These are phyloP conservation scores for Idaea dimidiata DNA, from an alignment of 2,888 invertebrate genomes.

Conservation along the genomic window DNA sequence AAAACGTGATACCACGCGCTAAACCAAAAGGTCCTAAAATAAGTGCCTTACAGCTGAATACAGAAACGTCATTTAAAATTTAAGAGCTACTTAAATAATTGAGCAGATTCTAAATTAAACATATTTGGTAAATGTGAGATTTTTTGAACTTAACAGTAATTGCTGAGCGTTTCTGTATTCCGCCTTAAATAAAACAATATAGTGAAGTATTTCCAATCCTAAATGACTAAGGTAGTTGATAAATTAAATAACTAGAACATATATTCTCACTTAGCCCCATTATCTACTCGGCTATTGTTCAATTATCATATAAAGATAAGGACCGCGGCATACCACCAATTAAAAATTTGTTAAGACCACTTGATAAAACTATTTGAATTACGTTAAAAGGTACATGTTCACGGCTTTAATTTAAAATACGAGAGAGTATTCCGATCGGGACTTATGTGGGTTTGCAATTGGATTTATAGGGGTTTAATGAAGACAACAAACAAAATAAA, in stretches of 20 bases:
- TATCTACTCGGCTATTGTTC: slow-evolving; percentile 58
- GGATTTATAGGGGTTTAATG: not conserved
- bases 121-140: too few relatives aligned
- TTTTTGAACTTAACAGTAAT: too few relatives aligned
- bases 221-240: slow-evolving; percentile 16
- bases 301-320: slow-evolving; percentile 56
- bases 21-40: too few relatives aligned
- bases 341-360: slow-evolving; percentile 60
- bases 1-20: too few relatives aligned
- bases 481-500: not conserved
- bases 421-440: not conserved
- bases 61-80: too few relatives aligned
- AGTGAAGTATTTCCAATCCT: not conserved
- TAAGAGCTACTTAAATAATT: too few relatives aligned
- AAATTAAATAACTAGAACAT: slow-evolving; percentile 51
- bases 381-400: slow-evolving; percentile 37
- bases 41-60: too few relatives aligned
- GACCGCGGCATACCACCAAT: slow-evolving; percentile 43
- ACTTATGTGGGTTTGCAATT: slow-evolving; percentile 1
- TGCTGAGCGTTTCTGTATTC: too few relatives aligned
- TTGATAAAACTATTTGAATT: slow-evolving; percentile 38
- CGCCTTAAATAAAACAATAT: not conserved
- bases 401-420: slow-evolving; percentile 10
- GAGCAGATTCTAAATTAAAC: too few relatives aligned
- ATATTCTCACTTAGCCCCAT: slow-evolving; percentile 66